Evolutionary conservation across 2,888 invertebrate genomes (phyloP), one percentile per base, ranked within the genome.

Genomic region (Noctuana brunneofusca): DNA sequence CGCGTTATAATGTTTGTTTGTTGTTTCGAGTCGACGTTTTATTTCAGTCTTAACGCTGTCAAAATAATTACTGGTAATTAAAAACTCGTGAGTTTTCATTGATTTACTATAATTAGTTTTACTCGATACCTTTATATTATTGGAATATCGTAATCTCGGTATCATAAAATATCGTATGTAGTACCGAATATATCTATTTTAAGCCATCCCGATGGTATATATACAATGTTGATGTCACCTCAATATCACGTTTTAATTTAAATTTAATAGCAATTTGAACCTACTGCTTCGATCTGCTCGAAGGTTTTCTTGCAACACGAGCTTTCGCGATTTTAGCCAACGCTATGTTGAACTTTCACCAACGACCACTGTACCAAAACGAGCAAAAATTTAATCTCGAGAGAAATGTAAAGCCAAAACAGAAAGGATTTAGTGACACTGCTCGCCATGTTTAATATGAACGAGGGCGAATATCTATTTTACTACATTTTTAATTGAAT

Each of bases 41-140:
- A 24, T 46, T 46, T 46, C 46, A 20, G 20, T 12, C 41, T 41
- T 41, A 9, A 41, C 16, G 8, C 41, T 20, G 20, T 20, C 46
- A 20, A n/a, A 27, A 50, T 50, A 50, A 27, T 50, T 50, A 50
- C 14, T 27, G 49, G 27, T 50, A 14, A 2, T 49, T 20, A 46
- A 20, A 46, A 22, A 3, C 12, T 46, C 14, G 49, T 24, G 8
- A 24, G 16, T 14, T 27, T 16, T 50, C 27, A 27, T 27, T 50
- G 27, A 11, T 50, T 14, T 24, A 35, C 12, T 12, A 12, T 35
- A 35, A 35, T 35, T 35, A 5, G 4, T 27, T 27, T 5, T 8
- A 5, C n/a, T 48, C 22, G n/a, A 22, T 24, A 2, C 22, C 22
- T 14, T 46, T 46, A 43, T 14, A n/a, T 38, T 43, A 32, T 32